A percentile compares a stretch with the other conserved stretches of the same genome.
phyloP scores from a whole-genome alignment of 2,797 vertebrate species.

The Hippoglossus hippoglossus region DNA sequence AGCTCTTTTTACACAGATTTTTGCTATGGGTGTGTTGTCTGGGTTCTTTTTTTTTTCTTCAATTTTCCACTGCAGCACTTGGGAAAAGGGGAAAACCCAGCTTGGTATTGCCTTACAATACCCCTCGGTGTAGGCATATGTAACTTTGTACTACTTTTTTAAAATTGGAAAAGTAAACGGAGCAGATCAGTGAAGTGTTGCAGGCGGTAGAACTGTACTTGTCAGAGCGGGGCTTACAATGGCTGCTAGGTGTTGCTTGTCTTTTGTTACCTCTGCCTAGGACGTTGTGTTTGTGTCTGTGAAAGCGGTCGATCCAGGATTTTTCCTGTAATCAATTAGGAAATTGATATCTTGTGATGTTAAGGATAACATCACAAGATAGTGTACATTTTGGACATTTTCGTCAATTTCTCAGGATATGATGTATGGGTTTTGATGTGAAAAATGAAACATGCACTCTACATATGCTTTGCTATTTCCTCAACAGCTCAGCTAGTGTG shows the following conservation, averaged over 20 bases:
- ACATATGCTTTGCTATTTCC: too few species aligned
- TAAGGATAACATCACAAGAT: too few species aligned
- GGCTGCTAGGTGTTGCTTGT: conserved; percentile 56
- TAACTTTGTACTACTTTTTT: conserved; percentile 63
- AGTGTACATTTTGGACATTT: too few species aligned
- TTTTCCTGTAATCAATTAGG: background rate
- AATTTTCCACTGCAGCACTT: conserved; percentile 73
- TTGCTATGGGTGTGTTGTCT: conserved; percentile 71
- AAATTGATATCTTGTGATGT: too few species aligned
- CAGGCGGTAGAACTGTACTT: conserved; percentile 50
- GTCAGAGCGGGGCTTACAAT: conserved; percentile 60
- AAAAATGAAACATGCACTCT: too few species aligned
- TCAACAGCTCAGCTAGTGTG: too few species aligned
- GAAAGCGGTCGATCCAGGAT: background rate
- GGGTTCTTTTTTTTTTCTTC: conserved; percentile 31
- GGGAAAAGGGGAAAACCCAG: conserved; percentile 79
- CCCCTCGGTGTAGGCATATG: conserved; percentile 66
- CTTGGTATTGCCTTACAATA: conserved; percentile 74
- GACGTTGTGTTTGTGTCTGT: background rate
- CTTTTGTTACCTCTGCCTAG: conserved; percentile 44
- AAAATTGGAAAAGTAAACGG: conserved; percentile 62
- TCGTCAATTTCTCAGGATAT: background rate
- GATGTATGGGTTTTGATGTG: background rate
- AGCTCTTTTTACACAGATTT: conserved; percentile 54
- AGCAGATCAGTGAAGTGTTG: conserved; percentile 57